A percentile compares a stretch with the other conserved stretches of the same genome.
These are phyloP conservation scores for Acrocephalus kingi DNA, from an alignment of 2,113 vertebrate species.

Conservation along the genomic window DNA sequence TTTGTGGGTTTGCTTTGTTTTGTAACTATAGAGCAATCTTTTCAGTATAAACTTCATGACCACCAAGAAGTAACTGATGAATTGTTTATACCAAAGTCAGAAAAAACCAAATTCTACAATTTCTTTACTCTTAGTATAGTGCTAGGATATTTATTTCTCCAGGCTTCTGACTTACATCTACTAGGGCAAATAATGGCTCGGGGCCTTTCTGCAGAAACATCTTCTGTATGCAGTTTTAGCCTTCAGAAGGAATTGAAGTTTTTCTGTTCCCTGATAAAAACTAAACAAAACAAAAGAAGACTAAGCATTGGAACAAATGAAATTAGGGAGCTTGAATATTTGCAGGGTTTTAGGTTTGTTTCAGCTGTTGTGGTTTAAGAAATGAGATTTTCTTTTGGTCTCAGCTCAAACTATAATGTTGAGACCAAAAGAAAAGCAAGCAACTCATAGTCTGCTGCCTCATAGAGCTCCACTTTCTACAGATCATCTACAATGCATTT, in stretches of 20 bases:
- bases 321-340: neutral
- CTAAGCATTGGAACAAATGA: neutral
- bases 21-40: neutral
- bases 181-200: neutral
- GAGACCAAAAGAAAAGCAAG: neutral
- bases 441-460: neutral
- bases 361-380: neutral
- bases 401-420: neutral
- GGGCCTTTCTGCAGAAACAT: neutral
- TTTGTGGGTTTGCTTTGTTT: conserved; percentile 18
- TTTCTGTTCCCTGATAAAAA: neutral
- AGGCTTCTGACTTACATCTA: neutral
- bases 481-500: neutral
- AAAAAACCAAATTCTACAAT: conserved; percentile 10
- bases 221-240: neutral
- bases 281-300: neutral
- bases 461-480: neutral
- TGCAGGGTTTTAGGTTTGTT: neutral
- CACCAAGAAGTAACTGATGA: conserved; percentile 9
- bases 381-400: neutral
- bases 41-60: conserved; percentile 3
- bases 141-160: neutral
- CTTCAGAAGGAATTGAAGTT: neutral
- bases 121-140: neutral
- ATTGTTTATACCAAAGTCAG: neutral